Evolutionary conservation across 2,888 invertebrate genomes (phyloP).

Genomic region (Stenurella melanura): DNA sequence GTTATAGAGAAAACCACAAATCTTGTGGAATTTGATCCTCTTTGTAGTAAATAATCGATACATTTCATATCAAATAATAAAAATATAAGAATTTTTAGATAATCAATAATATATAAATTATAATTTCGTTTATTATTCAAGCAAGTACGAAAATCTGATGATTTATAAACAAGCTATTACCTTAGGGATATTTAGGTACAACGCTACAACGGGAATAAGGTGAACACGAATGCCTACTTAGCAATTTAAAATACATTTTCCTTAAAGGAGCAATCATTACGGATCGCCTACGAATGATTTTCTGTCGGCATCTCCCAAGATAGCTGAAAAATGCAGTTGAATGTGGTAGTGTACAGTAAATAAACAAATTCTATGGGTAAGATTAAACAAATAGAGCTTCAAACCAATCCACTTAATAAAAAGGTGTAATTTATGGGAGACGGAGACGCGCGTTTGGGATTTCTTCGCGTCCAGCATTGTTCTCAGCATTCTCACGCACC

Average conservation of each 20-base stretch:
- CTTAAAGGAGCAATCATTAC: not conserved
- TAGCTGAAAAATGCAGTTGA: slow-evolving; percentile 33
- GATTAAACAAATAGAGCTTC: slow-evolving; percentile 50
- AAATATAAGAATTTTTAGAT: no score
- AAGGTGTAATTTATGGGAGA: slow-evolving; percentile 66
- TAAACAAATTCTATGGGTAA: slow-evolving; percentile 45
- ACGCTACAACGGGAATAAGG: no score
- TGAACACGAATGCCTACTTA: no score
- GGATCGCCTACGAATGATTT: slow-evolving; percentile 12
- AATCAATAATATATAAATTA: no score
- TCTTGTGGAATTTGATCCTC: no score
- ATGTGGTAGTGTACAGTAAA: slow-evolving; percentile 14
- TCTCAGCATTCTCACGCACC: slow-evolving; percentile 62
- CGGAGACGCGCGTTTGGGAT: slow-evolving; percentile 63
- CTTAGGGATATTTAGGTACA: no score
- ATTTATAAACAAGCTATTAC: no score
- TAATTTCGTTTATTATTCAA: no score
- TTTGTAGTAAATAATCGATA: no score
- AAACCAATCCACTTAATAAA: slow-evolving; percentile 54
- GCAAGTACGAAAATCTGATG: no score
- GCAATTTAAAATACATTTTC: not conserved
- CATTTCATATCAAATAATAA: no score
- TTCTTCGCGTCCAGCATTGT: slow-evolving; percentile 62
- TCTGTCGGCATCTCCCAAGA: slow-evolving; percentile 36
- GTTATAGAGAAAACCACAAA: no score